phyloP scores from a whole-genome alignment of 1,140 invertebrate genomes.

The Pachypeltis micranthus region DNA sequence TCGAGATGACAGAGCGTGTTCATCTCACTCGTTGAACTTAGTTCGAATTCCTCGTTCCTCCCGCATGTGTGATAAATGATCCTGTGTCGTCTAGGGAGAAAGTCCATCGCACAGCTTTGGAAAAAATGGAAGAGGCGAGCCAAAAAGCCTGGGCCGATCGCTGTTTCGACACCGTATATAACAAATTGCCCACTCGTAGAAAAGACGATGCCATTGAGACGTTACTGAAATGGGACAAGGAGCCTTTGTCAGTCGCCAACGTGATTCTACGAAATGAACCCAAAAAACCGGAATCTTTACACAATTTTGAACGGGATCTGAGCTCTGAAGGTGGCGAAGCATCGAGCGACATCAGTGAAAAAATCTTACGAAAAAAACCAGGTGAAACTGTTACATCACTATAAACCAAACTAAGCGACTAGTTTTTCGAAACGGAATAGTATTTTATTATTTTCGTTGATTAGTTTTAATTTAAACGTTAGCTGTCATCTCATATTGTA shows the following conservation, averaged over 20 bases:
- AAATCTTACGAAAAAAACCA: background rate
- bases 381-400: no score
- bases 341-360: background rate
- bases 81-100: no score
- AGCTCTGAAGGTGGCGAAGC: background rate
- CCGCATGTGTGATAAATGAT: no score
- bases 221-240: background rate
- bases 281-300: background rate
- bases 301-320: background rate
- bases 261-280: background rate
- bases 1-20: no score
- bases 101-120: background rate
- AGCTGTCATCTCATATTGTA: no score
- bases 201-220: background rate
- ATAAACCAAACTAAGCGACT: no score
- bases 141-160: background rate
- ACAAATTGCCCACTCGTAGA: background rate
- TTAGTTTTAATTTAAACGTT: no score
- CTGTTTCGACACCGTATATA: background rate
- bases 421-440: no score
- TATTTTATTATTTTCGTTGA: no score
- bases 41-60: no score
- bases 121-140: background rate
- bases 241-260: background rate
- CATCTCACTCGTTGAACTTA: no score